phyloP scores from a whole-genome alignment of 2,888 invertebrate species.

The Hemithea aestivaria region DNA sequence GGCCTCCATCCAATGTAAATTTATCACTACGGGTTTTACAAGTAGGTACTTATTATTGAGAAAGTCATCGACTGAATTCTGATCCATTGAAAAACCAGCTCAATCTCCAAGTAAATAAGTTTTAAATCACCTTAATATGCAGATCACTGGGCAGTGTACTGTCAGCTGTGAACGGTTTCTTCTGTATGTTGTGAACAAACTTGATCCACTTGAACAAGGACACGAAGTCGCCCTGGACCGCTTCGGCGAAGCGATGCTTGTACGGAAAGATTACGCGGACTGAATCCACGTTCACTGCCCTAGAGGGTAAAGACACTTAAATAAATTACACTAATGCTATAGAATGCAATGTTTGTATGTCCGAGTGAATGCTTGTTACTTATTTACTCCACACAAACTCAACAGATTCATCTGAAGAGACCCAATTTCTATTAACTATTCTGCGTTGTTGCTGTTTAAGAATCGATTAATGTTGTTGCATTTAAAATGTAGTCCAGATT shows the following conservation, averaged over 20 bases:
- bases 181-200: conserved; percentile 85
- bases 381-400: no score
- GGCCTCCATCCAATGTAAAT: no score
- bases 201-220: conserved; percentile 97
- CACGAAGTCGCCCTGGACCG: conserved; percentile 93
- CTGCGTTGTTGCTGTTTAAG: no score
- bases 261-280: conserved; percentile 89
- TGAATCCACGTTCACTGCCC: conserved; percentile 80
- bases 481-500: no score
- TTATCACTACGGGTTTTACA: no score
- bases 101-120: neutral
- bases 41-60: no score
- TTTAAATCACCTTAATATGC: conserved; percentile 85
- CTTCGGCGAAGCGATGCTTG: conserved; percentile 92
- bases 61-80: neutral
- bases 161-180: conserved; percentile 83
- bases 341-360: no score
- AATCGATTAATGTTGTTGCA: no score
- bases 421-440: no score
- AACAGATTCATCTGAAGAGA: no score
- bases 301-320: conserved; percentile 29
- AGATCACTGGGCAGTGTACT: conserved; percentile 92
- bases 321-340: no score
- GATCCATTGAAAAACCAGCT: neutral
- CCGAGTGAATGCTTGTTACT: no score